Base-by-base conservation (phyloP, 2,113 vertebrate species). In the Chaetodon trifascialis region DNA sequence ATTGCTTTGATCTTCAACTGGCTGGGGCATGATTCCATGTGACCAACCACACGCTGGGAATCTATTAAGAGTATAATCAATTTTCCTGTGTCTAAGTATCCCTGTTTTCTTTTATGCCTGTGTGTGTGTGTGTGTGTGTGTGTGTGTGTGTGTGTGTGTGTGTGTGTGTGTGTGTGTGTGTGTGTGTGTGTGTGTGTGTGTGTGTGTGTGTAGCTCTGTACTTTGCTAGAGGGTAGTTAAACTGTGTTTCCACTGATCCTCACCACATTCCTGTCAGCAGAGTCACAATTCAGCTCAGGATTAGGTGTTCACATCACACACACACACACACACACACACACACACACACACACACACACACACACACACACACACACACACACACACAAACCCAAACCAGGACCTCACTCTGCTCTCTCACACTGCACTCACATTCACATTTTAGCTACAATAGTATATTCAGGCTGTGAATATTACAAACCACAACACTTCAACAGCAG, bases 221-320 rank as follows among this genome's bases (percentile, higher is more conserved):
- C 55, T 30, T 40, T 42, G 66, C 71, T 72, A 65, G 51, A 75
- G 62, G 58, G 64, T 60, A 79, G 75, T 86, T 76, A 71, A 67
- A 42, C 38, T 34, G 25, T 73, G 81, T 80, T 78, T 66, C 60
- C 58, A 8, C 23, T 83, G 68, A 82, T 88, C 83, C 64, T 77
- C 36, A 66, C 63, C 60, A 86, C 83, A 89, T 89, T 89, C 83
- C 79, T 86, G 80, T 82, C 85, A 87, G 74, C 82, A n/a, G 47
- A 81, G 49, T 84, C 80, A 84, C 81, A 69, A 44, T 59, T 78
- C 64, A n/a, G 19, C 40, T 77, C 49, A 73, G 40, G 80, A 73
- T 84, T 76, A 76, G 38, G 7, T 76, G 63, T 80, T 44, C 68
- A 73, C 72, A 65, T 25, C 79, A 67, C 51, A 56, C 11, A 58